These are phyloP conservation scores for Coreius guichenoti DNA, from an alignment of 2,797 vertebrate genomes.

Conservation along the genomic window DNA sequence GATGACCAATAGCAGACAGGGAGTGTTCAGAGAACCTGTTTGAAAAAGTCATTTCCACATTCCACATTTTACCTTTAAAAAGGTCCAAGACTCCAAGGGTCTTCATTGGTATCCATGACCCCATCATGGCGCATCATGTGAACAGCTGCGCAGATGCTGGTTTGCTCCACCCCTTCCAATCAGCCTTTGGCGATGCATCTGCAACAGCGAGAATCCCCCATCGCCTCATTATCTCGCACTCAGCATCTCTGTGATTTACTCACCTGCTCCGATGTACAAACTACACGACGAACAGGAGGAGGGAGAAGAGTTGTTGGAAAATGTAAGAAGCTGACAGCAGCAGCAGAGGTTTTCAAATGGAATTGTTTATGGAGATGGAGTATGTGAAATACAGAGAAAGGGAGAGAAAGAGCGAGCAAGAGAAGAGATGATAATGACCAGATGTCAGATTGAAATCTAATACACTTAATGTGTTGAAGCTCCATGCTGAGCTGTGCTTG, in stretches of 20 bases:
- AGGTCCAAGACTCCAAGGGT: conserved; percentile 59
- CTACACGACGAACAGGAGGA: conserved; percentile 57
- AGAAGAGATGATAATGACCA: conserved; percentile 64
- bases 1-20: not conserved
- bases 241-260: conserved; percentile 78
- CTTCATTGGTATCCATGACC: conserved; percentile 11
- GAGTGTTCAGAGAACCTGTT: not conserved
- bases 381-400: conserved; percentile 30
- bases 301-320: not conserved
- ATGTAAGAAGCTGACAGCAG: conserved; percentile 1
- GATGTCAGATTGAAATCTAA: conserved; percentile 53
- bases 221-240: conserved; percentile 78
- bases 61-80: not conserved
- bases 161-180: conserved; percentile 63
- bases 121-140: conserved; percentile 46
- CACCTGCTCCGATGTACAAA: conserved; percentile 71
- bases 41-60: not conserved
- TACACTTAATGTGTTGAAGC: conserved; percentile 45
- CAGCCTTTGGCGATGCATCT: conserved; percentile 74
- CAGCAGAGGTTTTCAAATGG: conserved; percentile 30
- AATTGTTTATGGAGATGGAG: conserved; percentile 42
- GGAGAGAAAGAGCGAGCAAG: conserved; percentile 44
- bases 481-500: conserved; percentile 36
- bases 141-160: conserved; percentile 64
- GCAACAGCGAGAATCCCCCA: conserved; percentile 71